Conservation (phyloP, 2,113 vertebrate genomes). For the Sinocyclocheilus rhinocerous region DNA sequence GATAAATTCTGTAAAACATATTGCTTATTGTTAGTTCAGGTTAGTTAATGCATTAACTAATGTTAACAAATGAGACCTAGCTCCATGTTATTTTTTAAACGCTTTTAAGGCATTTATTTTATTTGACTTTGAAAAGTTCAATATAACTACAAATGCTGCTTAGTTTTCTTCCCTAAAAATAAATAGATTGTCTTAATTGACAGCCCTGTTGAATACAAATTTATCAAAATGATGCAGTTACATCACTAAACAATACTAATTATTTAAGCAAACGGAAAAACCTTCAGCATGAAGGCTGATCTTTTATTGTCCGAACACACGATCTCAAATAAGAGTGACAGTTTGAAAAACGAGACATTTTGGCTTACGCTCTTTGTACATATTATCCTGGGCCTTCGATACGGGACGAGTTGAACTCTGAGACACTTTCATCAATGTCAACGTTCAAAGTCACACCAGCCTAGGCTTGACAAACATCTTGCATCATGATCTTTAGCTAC, state of each 20-base stretch:
- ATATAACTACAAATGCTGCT: not conserved
- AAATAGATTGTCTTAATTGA: not conserved
- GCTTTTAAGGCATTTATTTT: not conserved
- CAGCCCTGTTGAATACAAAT: not conserved
- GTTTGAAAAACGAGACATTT: not conserved
- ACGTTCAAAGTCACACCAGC: constrained; percentile 20
- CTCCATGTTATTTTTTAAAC: not conserved
- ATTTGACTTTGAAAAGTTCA: not conserved
- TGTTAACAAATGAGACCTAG: too few relatives aligned
- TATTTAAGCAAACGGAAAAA: not conserved
- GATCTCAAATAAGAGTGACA: not conserved
- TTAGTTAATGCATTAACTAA: too few relatives aligned
- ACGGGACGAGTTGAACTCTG: not conserved
- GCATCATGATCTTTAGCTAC: constrained; percentile 12
- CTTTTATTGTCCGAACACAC: not conserved
- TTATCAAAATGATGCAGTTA: not conserved
- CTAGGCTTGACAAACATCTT: constrained; percentile 40
- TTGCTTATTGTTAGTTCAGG: too few relatives aligned
- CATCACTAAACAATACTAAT: not conserved
- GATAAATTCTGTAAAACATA: too few relatives aligned
- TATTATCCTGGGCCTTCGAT: not conserved
- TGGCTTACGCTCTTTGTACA: not conserved
- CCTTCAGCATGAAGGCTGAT: not conserved
- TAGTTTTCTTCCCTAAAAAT: not conserved
- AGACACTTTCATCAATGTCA: constrained; percentile 22